Evolutionary conservation across 2,797 vertebrate genomes (phyloP), one percentile per base, ranked within the genome.

Genomic region (Tokudaia tokunoshimensis): DNA sequence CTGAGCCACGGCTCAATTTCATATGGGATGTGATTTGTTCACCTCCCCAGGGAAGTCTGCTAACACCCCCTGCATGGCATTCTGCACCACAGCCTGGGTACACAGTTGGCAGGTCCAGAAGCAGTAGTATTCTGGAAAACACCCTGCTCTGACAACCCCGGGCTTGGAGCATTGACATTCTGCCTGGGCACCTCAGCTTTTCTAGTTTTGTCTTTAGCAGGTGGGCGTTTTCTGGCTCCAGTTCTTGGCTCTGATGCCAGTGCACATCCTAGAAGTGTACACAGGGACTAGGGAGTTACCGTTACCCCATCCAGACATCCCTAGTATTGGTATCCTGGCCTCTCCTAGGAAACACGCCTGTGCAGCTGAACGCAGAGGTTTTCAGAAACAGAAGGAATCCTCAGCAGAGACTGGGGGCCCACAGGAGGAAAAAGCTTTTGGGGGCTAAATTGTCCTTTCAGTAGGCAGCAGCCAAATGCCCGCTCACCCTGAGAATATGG

Each of bases 161-260:
- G 34, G 70, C 14, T 37, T 22, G 59, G 31, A 75, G 15, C 85
- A 67, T 93, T 92, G 94, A 86, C 89, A 52, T 96, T 96, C 95
- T 81, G 31, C 61, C 88, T 26, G 14, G 6, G 50, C 10, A 59
- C 19, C 22, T 52, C 52, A 63, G 57, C 17, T 70, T 24, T 24
- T 63, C 41, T 96, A 29, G 87, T 95, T 97, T 96, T 91, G 96
- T 82, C 63, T 78, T 88, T 90, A 79, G 70, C 87, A 89, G 84
- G 94, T 78, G 88, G 67, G 24, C 74, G 82, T 91, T 67, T 89
- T 67, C 13, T 44, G 52, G 87, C 52, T 76, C 89, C 15, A 67
- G 75, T 81, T 91, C 86, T 95, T 89, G 78, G 74, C 97, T 75
- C 78, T 59, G 37, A 85, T 93, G 81, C 65, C 67, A 14, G 47